A percentile compares a stretch with the other conserved stretches of the same genome.
Evolutionary conservation across 2,888 invertebrate species (phyloP).

Genomic region (Chloroclystis v-ata): DNA sequence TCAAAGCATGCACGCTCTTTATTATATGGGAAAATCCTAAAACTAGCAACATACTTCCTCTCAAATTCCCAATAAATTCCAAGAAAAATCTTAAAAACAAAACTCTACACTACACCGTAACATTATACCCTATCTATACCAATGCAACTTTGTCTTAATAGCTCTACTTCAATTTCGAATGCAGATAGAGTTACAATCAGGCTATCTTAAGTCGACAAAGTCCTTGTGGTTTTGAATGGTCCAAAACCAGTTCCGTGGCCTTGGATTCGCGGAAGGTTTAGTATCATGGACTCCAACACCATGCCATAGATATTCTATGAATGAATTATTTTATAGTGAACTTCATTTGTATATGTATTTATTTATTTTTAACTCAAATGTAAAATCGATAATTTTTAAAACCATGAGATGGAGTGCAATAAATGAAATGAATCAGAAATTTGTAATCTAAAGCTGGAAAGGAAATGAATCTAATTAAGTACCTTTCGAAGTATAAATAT

Average conservation of each 20-base stretch:
- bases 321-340: slow-evolving; percentile 22
- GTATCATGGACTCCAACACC: slow-evolving; percentile 42
- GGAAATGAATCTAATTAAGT: no score
- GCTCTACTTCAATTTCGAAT: background rate
- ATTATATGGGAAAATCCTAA: no score
- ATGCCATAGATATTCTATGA: slow-evolving; percentile 33
- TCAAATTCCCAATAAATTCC: background rate
- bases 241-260: slow-evolving; percentile 64
- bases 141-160: slow-evolving; percentile 13
- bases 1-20: no score
- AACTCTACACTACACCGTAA: background rate
- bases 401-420: no score
- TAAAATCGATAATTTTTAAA: no score
- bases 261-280: slow-evolving; percentile 61
- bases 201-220: slow-evolving; percentile 10
- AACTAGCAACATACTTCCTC: no score
- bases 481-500: no score
- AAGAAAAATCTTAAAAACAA: background rate
- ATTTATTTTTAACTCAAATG: no score
- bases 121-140: background rate
- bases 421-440: no score
- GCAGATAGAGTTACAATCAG: background rate
- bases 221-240: slow-evolving; percentile 29
- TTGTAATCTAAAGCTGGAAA: no score
- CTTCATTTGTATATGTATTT: no score